Percentiles rank a stretch among this genome's conserved stretches.
Evolutionary conservation across 2,888 invertebrate genomes (phyloP).

Genomic region (Agrochola circellaris): DNA sequence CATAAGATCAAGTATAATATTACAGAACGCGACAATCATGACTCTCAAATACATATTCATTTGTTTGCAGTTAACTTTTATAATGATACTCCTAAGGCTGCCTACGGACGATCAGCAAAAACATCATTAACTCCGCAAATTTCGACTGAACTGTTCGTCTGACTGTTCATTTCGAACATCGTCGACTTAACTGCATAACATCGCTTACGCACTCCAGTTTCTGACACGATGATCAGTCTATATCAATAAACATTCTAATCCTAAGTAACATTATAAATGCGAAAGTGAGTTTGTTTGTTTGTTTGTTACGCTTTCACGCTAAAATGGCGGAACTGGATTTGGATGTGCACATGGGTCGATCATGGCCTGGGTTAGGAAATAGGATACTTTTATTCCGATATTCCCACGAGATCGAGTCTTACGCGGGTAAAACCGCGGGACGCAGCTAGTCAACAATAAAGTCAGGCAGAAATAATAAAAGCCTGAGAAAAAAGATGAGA

Average conservation of each 20-base stretch:
- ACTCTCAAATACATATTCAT: conserved; percentile 55
- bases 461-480: no score
- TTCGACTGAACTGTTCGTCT: background rate
- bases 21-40: conserved; percentile 50
- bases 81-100: conserved; percentile 30
- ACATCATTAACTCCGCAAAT: background rate
- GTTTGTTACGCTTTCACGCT: no score
- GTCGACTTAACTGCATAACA: background rate
- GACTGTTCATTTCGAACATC: background rate
- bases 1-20: conserved; percentile 60
- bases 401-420: no score
- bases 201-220: background rate
- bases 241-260: background rate
- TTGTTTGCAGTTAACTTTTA: conserved; percentile 44
- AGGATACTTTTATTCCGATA: no score
- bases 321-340: no score
- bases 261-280: no score
- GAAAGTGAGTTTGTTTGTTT: no score
- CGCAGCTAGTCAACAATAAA: no score
- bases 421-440: no score
- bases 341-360: no score
- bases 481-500: no score
- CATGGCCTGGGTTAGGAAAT: no score
- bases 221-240: background rate
- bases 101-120: conserved; percentile 14